Percentiles rank a stretch among this genome's conserved stretches.
Evolutionary conservation across 2,888 invertebrate species (phyloP).

Genomic region (Anthophora plumipes): DNA sequence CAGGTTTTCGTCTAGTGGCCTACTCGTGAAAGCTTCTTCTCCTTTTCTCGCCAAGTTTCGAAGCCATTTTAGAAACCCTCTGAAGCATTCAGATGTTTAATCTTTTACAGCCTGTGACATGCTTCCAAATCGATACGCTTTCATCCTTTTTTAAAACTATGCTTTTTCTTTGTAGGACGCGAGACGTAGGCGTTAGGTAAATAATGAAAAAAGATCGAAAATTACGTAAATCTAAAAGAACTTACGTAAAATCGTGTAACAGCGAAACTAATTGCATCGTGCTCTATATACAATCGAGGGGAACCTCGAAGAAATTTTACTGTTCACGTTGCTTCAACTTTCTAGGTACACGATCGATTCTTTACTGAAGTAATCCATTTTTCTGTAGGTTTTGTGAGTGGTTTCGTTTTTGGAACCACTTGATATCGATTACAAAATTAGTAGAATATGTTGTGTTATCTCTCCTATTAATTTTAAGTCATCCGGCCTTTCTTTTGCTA

Average conservation of each 20-base stretch:
- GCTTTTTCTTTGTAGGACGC: neutral
- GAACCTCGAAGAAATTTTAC: neutral
- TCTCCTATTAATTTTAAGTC: too few species aligned
- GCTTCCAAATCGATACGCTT: too few species aligned
- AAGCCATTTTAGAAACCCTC: neutral
- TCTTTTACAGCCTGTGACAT: neutral
- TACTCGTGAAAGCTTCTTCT: constrained; percentile 3
- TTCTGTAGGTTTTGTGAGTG: neutral
- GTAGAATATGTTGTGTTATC: too few species aligned
- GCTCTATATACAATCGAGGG: neutral
- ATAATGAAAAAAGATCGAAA: neutral
- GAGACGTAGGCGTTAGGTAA: neutral
- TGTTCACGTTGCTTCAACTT: neutral
- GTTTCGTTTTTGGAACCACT: too few species aligned
- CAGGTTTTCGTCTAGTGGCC: constrained; percentile 1
- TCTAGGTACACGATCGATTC: neutral
- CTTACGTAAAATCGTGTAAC: constrained; percentile 11
- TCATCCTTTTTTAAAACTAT: neutral
- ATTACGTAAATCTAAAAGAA: constrained; percentile 20
- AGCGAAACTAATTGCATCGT: neutral
- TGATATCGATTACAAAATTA: too few species aligned
- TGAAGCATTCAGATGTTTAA: neutral
- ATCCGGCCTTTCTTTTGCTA: too few species aligned
- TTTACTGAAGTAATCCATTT: neutral
- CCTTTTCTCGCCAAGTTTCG: neutral